phyloP scores from a whole-genome alignment of 1,140 invertebrate genomes.

The Cydia splendana region DNA sequence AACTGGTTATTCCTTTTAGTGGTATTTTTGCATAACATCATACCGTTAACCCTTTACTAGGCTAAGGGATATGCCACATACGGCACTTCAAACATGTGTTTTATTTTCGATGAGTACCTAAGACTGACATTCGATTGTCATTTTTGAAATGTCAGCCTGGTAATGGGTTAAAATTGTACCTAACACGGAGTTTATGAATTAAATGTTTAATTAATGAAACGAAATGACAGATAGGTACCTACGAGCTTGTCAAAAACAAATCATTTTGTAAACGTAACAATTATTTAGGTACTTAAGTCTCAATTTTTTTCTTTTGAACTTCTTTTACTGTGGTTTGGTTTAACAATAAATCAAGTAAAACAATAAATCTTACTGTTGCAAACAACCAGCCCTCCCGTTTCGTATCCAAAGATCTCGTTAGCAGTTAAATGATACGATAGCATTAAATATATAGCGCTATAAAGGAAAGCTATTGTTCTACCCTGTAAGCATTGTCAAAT shows the following conservation, averaged over 20 bases:
- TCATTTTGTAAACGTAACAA: neutral
- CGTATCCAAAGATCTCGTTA: constrained; percentile 11
- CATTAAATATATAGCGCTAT: constrained; percentile 30
- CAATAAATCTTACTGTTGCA: neutral
- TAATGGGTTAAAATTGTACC: too few species aligned
- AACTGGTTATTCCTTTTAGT: neutral
- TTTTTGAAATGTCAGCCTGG: too few species aligned
- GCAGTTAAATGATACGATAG: constrained; percentile 24
- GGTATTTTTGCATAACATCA: too few species aligned
- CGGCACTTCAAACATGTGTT: too few species aligned
- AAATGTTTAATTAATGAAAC: too few species aligned
- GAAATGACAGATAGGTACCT: too few species aligned
- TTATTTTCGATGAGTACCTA: too few species aligned
- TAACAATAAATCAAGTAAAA: neutral
- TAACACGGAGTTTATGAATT: too few species aligned
- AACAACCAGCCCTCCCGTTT: neutral
- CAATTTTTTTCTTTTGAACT: neutral
- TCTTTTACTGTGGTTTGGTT: neutral
- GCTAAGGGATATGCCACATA: too few species aligned
- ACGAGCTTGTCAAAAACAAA: too few species aligned
- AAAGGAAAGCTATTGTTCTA: constrained; percentile 24
- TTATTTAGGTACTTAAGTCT: neutral
- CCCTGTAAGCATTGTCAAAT: constrained; percentile 26
- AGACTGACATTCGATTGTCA: too few species aligned
- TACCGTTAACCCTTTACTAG: too few species aligned